These are phyloP conservation scores for Schizothorax lantsangensis DNA, from an alignment of 2,797 vertebrate species.

Conservation along the genomic window DNA sequence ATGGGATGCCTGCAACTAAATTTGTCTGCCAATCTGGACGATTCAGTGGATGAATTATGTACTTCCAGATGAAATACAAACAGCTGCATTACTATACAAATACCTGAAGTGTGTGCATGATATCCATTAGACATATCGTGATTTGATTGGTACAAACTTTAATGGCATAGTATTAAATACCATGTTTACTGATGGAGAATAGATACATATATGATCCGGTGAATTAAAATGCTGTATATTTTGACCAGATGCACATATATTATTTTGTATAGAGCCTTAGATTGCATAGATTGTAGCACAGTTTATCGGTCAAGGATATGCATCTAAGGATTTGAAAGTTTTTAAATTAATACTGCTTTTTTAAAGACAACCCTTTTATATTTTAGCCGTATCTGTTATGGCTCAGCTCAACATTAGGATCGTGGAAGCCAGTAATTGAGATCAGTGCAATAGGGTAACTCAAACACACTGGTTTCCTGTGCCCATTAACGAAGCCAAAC, in stretches of 20 bases:
- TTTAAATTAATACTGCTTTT: neutral
- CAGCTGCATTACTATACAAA: conserved; percentile 6
- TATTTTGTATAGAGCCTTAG: conserved; percentile 28
- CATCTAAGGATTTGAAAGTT: conserved; percentile 11
- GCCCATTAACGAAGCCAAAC: neutral
- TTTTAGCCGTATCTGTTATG: neutral
- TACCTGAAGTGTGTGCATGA: conserved; percentile 28
- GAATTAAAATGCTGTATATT: conserved; percentile 48
- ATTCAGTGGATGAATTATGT: conserved; percentile 32
- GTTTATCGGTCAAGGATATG: neutral
- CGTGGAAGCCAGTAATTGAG: conserved; percentile 15
- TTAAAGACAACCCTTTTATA: neutral
- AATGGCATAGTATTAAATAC: conserved; percentile 50
- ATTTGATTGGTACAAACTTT: conserved; percentile 45
- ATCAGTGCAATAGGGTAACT: conserved; percentile 44
- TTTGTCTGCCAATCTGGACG: conserved; percentile 26
- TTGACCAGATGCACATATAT: conserved; percentile 52
- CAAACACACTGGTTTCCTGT: conserved; percentile 25
- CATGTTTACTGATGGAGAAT: conserved; percentile 52
- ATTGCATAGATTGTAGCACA: conserved; percentile 9
- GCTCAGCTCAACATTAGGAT: neutral
- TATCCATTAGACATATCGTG: conserved; percentile 12
- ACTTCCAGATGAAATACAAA: conserved; percentile 29
- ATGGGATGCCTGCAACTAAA: conserved; percentile 19
- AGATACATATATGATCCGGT: conserved; percentile 34